phyloP scores from a whole-genome alignment of 2,888 invertebrate genomes.

The Oligia fasciuncula region DNA sequence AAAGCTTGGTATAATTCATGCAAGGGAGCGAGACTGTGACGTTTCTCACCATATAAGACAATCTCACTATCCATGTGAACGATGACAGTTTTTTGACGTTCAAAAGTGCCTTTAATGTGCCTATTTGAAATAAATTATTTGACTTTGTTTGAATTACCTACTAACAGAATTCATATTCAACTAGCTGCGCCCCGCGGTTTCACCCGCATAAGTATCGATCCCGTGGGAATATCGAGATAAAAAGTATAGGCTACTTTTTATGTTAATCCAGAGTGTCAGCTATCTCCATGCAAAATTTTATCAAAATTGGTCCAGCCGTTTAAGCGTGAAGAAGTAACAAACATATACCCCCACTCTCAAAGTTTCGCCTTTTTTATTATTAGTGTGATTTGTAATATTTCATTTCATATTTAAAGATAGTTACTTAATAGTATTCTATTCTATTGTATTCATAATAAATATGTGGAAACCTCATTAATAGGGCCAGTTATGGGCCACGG shows the following conservation, averaged over 20 bases:
- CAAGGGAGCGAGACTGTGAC: slow-evolving; percentile 1
- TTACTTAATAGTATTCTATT: slow-evolving; percentile 21
- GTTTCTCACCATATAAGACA: neutral
- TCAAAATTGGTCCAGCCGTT: no score
- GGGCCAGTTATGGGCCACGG: slow-evolving; percentile 15
- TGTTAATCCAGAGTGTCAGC: no score
- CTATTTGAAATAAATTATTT: no score
- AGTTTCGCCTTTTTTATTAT: no score
- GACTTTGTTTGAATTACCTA: neutral
- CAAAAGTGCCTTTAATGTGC: no score
- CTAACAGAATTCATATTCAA: neutral
- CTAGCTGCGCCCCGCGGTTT: no score
- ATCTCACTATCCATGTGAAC: neutral
- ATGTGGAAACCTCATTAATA: slow-evolving; percentile 21
- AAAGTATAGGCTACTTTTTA: no score
- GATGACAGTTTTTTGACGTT: neutral
- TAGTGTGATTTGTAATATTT: neutral
- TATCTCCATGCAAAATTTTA: no score
- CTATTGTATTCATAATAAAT: neutral
- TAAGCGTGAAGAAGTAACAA: no score
- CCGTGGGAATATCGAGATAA: no score
- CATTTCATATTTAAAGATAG: slow-evolving; percentile 16
- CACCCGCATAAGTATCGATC: no score
- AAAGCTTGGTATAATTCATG: slow-evolving; percentile 20
- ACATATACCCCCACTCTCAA: no score